Evolutionary conservation across 2,797 vertebrate species (phyloP), one percentile per base, ranked within the genome.

Genomic region (Pipistrellus nathusii): DNA sequence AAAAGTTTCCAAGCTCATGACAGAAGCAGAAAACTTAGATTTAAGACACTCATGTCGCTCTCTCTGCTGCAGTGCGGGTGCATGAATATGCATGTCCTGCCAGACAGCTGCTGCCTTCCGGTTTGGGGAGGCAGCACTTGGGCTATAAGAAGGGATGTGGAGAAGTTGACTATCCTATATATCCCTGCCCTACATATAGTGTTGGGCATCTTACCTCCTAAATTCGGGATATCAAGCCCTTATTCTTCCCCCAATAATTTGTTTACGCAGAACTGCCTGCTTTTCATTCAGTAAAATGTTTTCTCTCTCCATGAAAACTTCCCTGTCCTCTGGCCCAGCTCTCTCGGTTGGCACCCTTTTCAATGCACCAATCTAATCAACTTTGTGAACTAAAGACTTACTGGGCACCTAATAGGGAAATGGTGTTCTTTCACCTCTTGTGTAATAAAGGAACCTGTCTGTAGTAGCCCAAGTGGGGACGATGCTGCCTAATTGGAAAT

Each of bases 1-100:
- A 66, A 62, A 92, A 68, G 66, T 72, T 86, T 88, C 78, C 13
- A 30, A 77, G 68, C 32, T 93, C 80, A 21, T 44, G 71, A 87
- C 66, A 91, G 85, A 81, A 93, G 27, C 21, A 93, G 53, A 91
- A 77, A 88, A 87, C 2, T 0, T 10, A 9, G 41, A 35, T 92
- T 82, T 90, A 71, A 95, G 91, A 90, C 87, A 81, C 53, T 81
- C 66, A 57, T 0, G 0, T n/a, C 25, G 64, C 25, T 88, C 66
- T 83, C 25, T 92, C 66, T 85, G 30, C 32, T 69, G 55, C 32
- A 68, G 44, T 1, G 1, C 17, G 30, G 48, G 62, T 1, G 69
- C 30, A 35, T 66, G 55, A 66, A 75, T 88, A 93, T 78, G 76
- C 88, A 94, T 53, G 53, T 12, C 15, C 20, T 91, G 72, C 12